Percentiles rank a stretch among this genome's conserved stretches.
phyloP scores from a whole-genome alignment of 1,140 invertebrate genomes.

The Drosophila repletoides region DNA sequence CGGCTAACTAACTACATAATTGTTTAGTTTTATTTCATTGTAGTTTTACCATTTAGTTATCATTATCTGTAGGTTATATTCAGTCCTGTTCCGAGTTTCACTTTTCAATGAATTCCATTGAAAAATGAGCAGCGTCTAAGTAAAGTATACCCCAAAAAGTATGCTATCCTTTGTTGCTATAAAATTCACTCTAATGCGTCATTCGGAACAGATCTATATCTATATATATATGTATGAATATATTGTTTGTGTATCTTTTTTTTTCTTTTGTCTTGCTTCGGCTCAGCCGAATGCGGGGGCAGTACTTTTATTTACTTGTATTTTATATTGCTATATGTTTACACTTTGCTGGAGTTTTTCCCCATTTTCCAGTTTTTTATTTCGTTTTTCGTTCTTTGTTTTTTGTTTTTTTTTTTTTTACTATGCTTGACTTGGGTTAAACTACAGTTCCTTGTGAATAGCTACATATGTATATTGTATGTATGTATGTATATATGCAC shows the following conservation, averaged over 20 bases:
- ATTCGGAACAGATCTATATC: constrained; percentile 23
- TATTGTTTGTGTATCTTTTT: constrained; percentile 23
- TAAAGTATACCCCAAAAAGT: too few species aligned
- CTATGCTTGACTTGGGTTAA: constrained; percentile 55
- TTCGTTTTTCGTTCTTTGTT: constrained; percentile 2
- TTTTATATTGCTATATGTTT: constrained; percentile 67
- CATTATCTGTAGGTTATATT: constrained; percentile 13
- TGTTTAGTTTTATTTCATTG: constrained; percentile 9
- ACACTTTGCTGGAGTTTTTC: constrained; percentile 5
- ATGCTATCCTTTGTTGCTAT: too few species aligned
- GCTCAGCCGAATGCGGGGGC: constrained; percentile 49
- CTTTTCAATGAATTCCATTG: too few species aligned
- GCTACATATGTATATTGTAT: constrained; percentile 6
- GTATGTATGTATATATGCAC: constrained; percentile 8
- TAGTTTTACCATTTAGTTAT: not conserved
- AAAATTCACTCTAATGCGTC: too few species aligned
- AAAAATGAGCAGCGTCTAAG: too few species aligned
- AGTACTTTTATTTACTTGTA: constrained; percentile 49
- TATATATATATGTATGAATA: constrained; percentile 33
- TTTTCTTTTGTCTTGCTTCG: constrained; percentile 20
- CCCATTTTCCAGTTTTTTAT: not conserved
- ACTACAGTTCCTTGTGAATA: constrained; percentile 61
- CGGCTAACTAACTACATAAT: constrained; percentile 30
- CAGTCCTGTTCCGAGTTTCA: too few species aligned
- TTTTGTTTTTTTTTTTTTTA: constrained; percentile 27